These are phyloP conservation scores for Aporrectodea caliginosa DNA, from an alignment of 1,140 invertebrate species.

Conservation along the genomic window DNA sequence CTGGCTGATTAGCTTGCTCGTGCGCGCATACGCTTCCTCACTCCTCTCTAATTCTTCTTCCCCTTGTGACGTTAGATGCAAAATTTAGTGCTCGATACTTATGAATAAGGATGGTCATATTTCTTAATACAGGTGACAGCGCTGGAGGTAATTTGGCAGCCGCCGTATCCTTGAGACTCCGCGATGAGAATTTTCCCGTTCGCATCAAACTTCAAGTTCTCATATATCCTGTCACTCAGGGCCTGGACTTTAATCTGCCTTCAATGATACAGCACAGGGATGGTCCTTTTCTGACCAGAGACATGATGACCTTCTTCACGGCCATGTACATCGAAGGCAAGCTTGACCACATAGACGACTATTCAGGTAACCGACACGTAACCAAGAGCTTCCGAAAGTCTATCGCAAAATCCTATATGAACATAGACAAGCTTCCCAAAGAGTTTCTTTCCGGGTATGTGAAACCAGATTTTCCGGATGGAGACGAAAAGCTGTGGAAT, in stretches of 20 bases:
- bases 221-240: conserved; percentile 21
- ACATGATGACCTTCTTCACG: conserved; percentile 19
- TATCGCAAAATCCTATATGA: background rate
- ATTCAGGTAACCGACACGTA: background rate
- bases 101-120: too few relatives aligned
- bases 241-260: conserved; percentile 38
- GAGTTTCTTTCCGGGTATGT: background rate
- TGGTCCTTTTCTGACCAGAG: conserved; percentile 18
- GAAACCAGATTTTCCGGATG: background rate
- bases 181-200: conserved; percentile 15
- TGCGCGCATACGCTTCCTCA: too few relatives aligned
- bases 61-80: too few relatives aligned
- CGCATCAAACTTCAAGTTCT: conserved; percentile 21
- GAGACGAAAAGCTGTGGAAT: background rate
- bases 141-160: conserved; percentile 30
- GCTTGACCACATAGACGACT: background rate
- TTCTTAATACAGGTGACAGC: conserved; percentile 27
- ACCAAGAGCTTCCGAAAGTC: background rate
- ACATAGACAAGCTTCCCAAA: background rate
- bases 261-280: conserved; percentile 38
- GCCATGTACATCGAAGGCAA: background rate
- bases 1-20: too few relatives aligned
- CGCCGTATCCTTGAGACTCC: conserved; percentile 13
- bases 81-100: too few relatives aligned
- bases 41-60: too few relatives aligned